These are phyloP conservation scores for Caenorhabditis zanzibari DNA, from an alignment of 2,888 invertebrate genomes.

Conservation along the genomic window DNA sequence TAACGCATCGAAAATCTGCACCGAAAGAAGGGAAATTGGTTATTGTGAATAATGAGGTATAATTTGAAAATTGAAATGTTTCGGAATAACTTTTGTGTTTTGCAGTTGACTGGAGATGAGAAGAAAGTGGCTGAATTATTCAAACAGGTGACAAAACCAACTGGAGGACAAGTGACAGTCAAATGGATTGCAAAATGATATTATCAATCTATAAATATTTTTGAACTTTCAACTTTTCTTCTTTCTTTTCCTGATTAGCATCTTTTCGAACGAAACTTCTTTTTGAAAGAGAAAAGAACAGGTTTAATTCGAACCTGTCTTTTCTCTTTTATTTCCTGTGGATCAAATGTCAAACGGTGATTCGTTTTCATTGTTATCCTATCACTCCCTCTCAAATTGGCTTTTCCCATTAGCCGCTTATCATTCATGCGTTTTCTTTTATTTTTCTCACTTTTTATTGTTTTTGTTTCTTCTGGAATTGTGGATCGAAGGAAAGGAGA, in stretches of 20 bases:
- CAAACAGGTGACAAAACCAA: slow-evolving; percentile 21
- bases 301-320: slow-evolving; percentile 49
- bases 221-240: slow-evolving; percentile 25
- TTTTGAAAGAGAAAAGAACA: slow-evolving; percentile 23
- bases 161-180: slow-evolving; percentile 28
- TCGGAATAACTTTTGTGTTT: neutral
- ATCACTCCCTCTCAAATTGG: slow-evolving; percentile 6
- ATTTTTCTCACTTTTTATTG: slow-evolving; percentile 33
- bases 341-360: slow-evolving; percentile 61
- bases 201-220: neutral
- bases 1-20: slow-evolving; percentile 32
- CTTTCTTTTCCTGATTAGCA: slow-evolving; percentile 2
- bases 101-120: slow-evolving; percentile 43
- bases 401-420: slow-evolving; percentile 8
- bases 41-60: slow-evolving; percentile 37
- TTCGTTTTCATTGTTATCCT: slow-evolving; percentile 48
- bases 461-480: slow-evolving; percentile 14
- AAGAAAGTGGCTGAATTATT: slow-evolving; percentile 21
- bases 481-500: slow-evolving; percentile 19
- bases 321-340: neutral
- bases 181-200: slow-evolving; percentile 32
- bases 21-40: slow-evolving; percentile 49
- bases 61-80: neutral
- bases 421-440: slow-evolving; percentile 24
- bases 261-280: slow-evolving; percentile 30